Percentiles rank a stretch among this genome's conserved stretches.
Conservation (phyloP, 2,888 invertebrate genomes). For the Pardosa pseudoannulata region DNA sequence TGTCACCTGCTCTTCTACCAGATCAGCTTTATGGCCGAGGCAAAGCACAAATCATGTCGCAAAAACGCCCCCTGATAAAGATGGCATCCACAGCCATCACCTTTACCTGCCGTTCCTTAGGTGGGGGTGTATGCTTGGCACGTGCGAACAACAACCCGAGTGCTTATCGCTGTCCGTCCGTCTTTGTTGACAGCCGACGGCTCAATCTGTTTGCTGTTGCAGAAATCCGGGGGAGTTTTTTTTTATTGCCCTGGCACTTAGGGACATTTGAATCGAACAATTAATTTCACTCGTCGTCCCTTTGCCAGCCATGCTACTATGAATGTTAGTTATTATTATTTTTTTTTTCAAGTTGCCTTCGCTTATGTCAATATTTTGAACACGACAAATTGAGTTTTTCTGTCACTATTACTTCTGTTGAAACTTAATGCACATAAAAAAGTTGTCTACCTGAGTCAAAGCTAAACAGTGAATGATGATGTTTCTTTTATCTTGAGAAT, state of each 20-base stretch:
- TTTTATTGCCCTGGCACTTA: slow-evolving; percentile 1
- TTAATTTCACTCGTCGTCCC: not conserved
- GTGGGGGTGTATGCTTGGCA: slow-evolving; percentile 66
- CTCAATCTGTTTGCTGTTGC: slow-evolving; percentile 35
- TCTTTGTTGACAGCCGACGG: slow-evolving; percentile 62
- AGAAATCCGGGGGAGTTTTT: not conserved
- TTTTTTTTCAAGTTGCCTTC: too few relatives aligned
- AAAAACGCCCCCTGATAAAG: slow-evolving; percentile 37
- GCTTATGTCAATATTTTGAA: too few relatives aligned
- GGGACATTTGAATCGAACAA: not conserved
- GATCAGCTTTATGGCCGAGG: slow-evolving; percentile 34
- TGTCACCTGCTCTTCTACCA: slow-evolving; percentile 39
- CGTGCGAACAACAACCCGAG: slow-evolving; percentile 48
- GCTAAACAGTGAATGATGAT: too few relatives aligned
- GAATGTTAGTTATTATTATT: too few relatives aligned
- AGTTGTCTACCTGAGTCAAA: too few relatives aligned
- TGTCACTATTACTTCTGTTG: too few relatives aligned
- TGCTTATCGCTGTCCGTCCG: slow-evolving; percentile 52
- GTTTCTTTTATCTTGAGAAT: too few relatives aligned
- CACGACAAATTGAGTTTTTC: too few relatives aligned
- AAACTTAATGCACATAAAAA: too few relatives aligned
- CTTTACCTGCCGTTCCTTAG: not conserved
- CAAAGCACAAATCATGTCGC: slow-evolving; percentile 40
- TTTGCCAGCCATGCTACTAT: too few relatives aligned
- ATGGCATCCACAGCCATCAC: slow-evolving; percentile 33